Percentiles rank a stretch among this genome's conserved stretches.
phyloP scores from a whole-genome alignment of 2,797 vertebrate species.

The Sternarchorhynchus goeldii region DNA sequence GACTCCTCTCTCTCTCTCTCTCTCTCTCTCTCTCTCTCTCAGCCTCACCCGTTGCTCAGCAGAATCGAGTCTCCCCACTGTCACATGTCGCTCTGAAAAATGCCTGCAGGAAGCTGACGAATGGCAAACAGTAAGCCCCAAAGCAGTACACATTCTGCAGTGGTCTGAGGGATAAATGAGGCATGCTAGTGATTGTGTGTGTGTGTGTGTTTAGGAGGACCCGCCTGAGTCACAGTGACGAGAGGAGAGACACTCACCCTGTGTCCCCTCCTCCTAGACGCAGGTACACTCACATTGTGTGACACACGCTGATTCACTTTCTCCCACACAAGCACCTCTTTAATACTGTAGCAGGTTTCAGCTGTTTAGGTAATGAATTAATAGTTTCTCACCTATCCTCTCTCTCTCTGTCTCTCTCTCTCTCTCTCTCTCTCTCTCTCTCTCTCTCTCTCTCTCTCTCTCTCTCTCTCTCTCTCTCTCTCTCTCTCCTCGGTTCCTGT shows the following conservation, averaged over 20 bases:
- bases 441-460: no score
- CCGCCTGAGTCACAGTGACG: slow-evolving; percentile 56
- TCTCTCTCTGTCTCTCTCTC: no score
- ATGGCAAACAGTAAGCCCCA: slow-evolving; percentile 42
- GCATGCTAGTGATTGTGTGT: background rate
- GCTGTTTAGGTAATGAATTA: no score
- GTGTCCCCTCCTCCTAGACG: slow-evolving; percentile 39
- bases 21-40: background rate
- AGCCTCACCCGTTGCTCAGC: slow-evolving; percentile 73
- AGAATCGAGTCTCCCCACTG: slow-evolving; percentile 71
- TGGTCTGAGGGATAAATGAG: no score
- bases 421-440: no score
- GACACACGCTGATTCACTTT: background rate
- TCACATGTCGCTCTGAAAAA: slow-evolving; percentile 75
- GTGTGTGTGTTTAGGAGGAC: slow-evolving; percentile 21
- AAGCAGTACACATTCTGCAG: no score
- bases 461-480: no score
- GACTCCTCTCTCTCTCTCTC: background rate
- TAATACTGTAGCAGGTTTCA: no score
- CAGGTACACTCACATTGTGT: slow-evolving; percentile 48
- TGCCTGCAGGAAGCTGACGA: slow-evolving; percentile 68
- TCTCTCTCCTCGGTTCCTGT: no score
- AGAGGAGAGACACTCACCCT: slow-evolving; percentile 42
- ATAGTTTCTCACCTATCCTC: no score
- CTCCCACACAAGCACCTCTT: no score